Evolutionary conservation across 2,113 vertebrate species (phyloP), one percentile per base, ranked within the genome.

Genomic region (Cricetomys ansorgei): DNA sequence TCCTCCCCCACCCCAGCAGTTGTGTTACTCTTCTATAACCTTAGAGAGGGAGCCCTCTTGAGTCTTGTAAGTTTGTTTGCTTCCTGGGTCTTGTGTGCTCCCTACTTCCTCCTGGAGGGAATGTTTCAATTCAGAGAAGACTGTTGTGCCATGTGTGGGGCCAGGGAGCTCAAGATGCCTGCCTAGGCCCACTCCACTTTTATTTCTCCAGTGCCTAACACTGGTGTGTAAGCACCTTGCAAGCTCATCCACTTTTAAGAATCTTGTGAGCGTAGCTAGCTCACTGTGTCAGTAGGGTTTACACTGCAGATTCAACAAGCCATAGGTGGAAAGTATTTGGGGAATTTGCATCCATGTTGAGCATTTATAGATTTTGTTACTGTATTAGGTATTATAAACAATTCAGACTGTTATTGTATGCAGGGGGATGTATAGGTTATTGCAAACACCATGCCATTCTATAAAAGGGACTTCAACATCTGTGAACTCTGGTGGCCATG

Each of bases 161-260:
- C 3, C 11, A 5, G 57, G 69, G 69, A 29, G 15, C 34, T 40
- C 48, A 19, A 91, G 50, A 34, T 16, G 5, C 57, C 73, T 7
- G 13, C 77, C 43, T 85, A 48, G 75, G n/a, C 48, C 21, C 3
- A 9, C 40, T 34, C 16, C 27, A 21, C 7, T 23, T 53, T 12
- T 40, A 13, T 34, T 65, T 83, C 90, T 67, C 11, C 7, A 29
- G 27, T 3, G 25, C 67, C 62, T 67, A 53, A 3, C 34, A 45
- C 69, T 45, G 23, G 29, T 11, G 0, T 4, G 57, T 84, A 72
- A 8, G 40, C 4, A 25, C 21, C 4, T 37, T 13, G 1, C 0
- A 2, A 45, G 29, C 15, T 57, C 3, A 0, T 12, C 31, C 1
- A 1, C 25, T 76, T 59, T 76, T 23, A 21, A 55, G n/a, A 76